Evolutionary conservation across 2,113 vertebrate genomes (phyloP).

Genomic region (Panurus biarmicus): DNA sequence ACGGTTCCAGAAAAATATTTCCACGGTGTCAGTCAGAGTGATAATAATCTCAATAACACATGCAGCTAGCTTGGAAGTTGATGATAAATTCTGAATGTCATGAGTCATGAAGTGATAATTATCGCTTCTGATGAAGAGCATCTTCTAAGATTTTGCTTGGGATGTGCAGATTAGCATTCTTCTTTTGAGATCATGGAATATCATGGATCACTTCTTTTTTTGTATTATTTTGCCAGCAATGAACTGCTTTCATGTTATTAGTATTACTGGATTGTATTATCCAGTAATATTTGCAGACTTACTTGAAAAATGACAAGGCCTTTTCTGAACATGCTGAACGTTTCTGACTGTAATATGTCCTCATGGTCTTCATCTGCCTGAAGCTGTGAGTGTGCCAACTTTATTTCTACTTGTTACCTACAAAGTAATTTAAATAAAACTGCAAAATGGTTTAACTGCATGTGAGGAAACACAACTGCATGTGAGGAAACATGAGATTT

Average conservation of each 20-base stretch:
- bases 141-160: background rate
- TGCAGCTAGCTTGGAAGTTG: background rate
- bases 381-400: background rate
- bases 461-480: too few species aligned
- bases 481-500: background rate
- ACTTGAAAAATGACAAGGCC: background rate
- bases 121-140: background rate
- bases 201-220: background rate
- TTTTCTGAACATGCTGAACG: background rate
- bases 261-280: background rate
- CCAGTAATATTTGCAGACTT: background rate
- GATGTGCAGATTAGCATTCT: background rate
- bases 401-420: background rate
- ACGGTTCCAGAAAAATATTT: background rate
- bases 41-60: background rate
- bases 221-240: background rate
- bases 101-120: background rate
- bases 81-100: background rate
- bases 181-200: background rate
- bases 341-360: background rate
- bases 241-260: background rate
- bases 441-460: rapidly evolving
- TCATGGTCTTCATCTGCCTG: background rate
- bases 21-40: background rate
- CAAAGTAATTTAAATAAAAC: background rate